These are phyloP conservation scores for Triplophysa siluroides DNA, from an alignment of 2,113 vertebrate genomes.

Conservation along the genomic window DNA sequence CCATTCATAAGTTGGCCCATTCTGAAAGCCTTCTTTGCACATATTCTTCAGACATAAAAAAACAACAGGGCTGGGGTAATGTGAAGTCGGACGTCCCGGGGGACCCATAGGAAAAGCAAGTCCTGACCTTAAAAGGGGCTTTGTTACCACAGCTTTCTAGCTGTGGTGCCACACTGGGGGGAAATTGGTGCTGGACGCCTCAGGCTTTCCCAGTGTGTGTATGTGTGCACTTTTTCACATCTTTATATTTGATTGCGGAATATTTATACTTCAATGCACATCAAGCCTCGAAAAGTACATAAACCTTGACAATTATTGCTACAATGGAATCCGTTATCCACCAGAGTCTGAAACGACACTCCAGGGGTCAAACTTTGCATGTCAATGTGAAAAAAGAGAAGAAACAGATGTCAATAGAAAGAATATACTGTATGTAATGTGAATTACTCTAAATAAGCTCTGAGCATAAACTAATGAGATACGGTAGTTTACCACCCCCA, in stretches of 20 bases:
- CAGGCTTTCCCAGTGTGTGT: slow-evolving; percentile 18
- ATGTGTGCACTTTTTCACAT: slow-evolving; percentile 24
- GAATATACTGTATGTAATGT: neutral
- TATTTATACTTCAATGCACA: slow-evolving; percentile 23
- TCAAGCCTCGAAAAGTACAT: slow-evolving; percentile 34
- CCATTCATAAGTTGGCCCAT: slow-evolving; percentile 35
- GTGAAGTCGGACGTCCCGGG: slow-evolving; percentile 41
- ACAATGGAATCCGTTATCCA: slow-evolving; percentile 7
- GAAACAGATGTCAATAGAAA: slow-evolving; percentile 35
- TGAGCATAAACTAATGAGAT: neutral
- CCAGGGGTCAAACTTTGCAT: neutral
- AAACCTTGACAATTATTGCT: slow-evolving; percentile 6
- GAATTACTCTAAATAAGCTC: neutral
- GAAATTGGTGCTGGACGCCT: slow-evolving; percentile 2
- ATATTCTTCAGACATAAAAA: slow-evolving; percentile 32
- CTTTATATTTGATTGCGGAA: slow-evolving; percentile 4
- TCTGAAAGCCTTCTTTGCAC: slow-evolving; percentile 26
- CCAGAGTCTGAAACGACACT: neutral
- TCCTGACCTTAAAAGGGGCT: slow-evolving; percentile 70
- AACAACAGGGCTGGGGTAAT: slow-evolving; percentile 38
- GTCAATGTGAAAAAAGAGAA: neutral
- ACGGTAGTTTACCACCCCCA: no score
- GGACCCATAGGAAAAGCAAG: slow-evolving; percentile 55
- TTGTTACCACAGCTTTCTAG: slow-evolving; percentile 51
- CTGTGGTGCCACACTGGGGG: slow-evolving; percentile 34